Base-by-base conservation (phyloP, 2,797 vertebrate species). In the Bradypodion ventrale region DNA sequence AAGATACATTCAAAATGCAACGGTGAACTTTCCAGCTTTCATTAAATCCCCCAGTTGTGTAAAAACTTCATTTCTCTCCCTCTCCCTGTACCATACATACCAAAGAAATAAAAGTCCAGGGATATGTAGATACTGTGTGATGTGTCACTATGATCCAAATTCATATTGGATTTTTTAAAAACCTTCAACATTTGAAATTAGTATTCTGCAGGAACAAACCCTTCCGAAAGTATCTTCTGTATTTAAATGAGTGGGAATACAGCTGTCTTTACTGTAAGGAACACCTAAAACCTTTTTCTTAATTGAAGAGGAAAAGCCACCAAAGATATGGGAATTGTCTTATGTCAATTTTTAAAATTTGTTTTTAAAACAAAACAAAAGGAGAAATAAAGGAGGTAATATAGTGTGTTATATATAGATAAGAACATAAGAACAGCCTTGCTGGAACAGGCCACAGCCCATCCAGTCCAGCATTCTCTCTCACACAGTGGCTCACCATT, bases 1-100 rank as follows among this genome's bases (percentile, higher is more conserved):
- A 81, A 85, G 44, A 46, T 69, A 46, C 27, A 62, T 75, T 81
- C 37, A 85, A 80, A 69, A 32, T 59, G 23, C 15, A 66, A 37
- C 59, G 46, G 46, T 78, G 56, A 63, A 46, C 63, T 63, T 46
- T 75, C 40, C 32, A 75, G 37, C 49, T 75, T 59, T 75, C 27
- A 9, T 13, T 66, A n/a, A 85, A 29, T 46, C 68, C 59, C 25
- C 46, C 59, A 66, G 4, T 78, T 32, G 9, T 25, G 19, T 25
- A 65, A 49, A 4, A 72, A 19, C 6, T 37, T 25, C 1, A 23
- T 19, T 68, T 66, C 19, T 85, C 75, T 66, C n/a, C 23, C 46
- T 59, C 78, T 23, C 3, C 44, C 32, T 15, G 15, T 59, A 75
- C 3, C 21, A 32, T 16, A 40, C 40, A 44, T 44, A 40, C 62